Percentiles rank a stretch among this genome's conserved stretches.
phyloP scores from a whole-genome alignment of 2,113 vertebrate species.

The Hippopotamus amphibius region DNA sequence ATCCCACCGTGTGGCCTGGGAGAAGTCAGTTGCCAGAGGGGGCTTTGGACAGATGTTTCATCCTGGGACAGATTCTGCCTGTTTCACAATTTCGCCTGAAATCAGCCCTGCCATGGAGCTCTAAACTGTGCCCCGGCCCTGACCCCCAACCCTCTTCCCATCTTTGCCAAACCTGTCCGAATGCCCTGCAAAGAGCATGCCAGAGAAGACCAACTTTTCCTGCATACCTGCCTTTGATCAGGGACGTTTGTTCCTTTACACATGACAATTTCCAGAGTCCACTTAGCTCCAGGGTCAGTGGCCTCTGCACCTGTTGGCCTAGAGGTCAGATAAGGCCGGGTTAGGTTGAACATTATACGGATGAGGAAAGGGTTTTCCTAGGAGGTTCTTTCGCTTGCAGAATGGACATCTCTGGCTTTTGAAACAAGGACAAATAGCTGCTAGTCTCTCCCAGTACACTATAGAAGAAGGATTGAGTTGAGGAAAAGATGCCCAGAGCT shows the following conservation, averaged over 20 bases:
- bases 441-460: not conserved
- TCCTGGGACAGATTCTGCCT: not conserved
- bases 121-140: not conserved
- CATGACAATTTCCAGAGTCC: conserved; percentile 31
- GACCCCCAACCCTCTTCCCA: conserved; percentile 23
- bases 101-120: not conserved
- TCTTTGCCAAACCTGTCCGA: not conserved
- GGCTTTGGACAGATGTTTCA: not conserved
- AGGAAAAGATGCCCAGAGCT: not conserved
- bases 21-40: not conserved
- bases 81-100: not conserved
- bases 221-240: not conserved
- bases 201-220: not conserved
- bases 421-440: not conserved
- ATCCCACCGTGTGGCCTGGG: not conserved
- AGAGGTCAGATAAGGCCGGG: not conserved
- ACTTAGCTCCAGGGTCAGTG: conserved; percentile 33
- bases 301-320: not conserved
- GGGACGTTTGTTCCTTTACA: conserved; percentile 61
- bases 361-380: conserved; percentile 34
- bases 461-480: not conserved
- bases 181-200: not conserved
- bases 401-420: not conserved
- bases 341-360: conserved; percentile 39
- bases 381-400: not conserved